Percentiles rank a stretch among this genome's conserved stretches.
Evolutionary conservation across 2,113 vertebrate species (phyloP).

Genomic region (Sylvicapra grimmia): DNA sequence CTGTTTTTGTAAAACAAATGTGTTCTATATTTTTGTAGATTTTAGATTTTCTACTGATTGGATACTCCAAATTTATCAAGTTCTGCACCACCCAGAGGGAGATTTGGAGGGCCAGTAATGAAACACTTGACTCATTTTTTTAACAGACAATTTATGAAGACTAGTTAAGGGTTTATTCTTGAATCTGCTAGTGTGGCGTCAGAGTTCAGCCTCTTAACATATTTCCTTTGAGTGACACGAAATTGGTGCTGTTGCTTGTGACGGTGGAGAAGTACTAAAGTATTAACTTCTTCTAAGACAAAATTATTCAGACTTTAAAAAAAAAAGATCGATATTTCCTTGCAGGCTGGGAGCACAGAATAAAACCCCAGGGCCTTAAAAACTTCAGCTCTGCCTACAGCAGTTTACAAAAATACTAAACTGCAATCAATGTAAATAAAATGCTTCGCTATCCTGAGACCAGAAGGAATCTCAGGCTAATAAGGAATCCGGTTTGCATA

Average conservation of each 20-base stretch:
- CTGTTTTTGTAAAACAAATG: conserved; percentile 83
- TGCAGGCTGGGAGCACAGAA: conserved; percentile 86
- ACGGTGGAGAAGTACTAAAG: conserved; percentile 74
- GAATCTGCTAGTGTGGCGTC: conserved; percentile 75
- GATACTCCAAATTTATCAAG: conserved; percentile 78
- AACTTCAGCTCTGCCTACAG: conserved; percentile 87
- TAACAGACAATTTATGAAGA: conserved; percentile 25
- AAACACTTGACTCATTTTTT: conserved; percentile 40
- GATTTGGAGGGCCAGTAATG: conserved; percentile 70
- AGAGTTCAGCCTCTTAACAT: conserved; percentile 77
- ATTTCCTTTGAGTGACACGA: conserved; percentile 79
- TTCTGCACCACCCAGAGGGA: conserved; percentile 74
- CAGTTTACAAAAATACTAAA: conserved; percentile 86
- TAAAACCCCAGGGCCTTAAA: conserved; percentile 90
- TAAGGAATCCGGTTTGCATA: conserved; percentile 83
- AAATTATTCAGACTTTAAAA: conserved; percentile 83
- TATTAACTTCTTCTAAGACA: conserved; percentile 87
- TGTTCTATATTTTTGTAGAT: conserved; percentile 83
- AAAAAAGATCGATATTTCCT: conserved; percentile 82
- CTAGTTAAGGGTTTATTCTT: conserved; percentile 72
- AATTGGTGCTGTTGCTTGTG: conserved; percentile 78
- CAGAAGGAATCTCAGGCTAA: conserved; percentile 82
- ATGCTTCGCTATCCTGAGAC: conserved; percentile 84
- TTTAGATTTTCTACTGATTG: conserved; percentile 84
- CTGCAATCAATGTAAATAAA: conserved; percentile 86